These are phyloP conservation scores for Datnioides undecimradiatus DNA, from an alignment of 2,113 vertebrate species.

Conservation along the genomic window DNA sequence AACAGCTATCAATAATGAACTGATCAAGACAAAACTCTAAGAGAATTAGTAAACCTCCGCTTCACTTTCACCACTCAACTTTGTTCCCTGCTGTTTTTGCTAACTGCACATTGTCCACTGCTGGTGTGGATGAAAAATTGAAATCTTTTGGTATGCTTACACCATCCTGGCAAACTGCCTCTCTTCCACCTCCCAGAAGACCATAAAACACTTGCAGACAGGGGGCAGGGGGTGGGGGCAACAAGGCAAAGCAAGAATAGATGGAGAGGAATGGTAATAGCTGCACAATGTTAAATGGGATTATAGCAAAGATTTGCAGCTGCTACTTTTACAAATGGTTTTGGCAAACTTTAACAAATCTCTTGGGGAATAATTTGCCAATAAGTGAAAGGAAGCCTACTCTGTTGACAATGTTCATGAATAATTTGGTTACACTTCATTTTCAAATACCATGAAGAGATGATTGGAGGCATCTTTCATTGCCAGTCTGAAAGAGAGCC, in stretches of 20 bases:
- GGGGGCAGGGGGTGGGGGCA: constrained; percentile 22
- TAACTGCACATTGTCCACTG: background rate
- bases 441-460: constrained; percentile 51
- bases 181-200: constrained; percentile 60
- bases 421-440: constrained; percentile 67
- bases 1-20: background rate
- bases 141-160: constrained; percentile 37
- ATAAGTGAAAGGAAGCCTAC: constrained; percentile 25
- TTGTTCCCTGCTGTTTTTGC: background rate
- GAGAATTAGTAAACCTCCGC: background rate
- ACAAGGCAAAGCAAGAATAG: constrained; percentile 47
- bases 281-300: constrained; percentile 36
- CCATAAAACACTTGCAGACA: constrained; percentile 53
- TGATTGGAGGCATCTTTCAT: constrained; percentile 32
- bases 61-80: constrained; percentile 7
- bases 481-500: constrained; percentile 44
- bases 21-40: background rate
- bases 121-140: constrained; percentile 38
- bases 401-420: constrained; percentile 63
- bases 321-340: constrained; percentile 50
- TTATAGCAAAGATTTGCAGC: constrained; percentile 53
- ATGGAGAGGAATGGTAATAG: constrained; percentile 46
- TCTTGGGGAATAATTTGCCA: constrained; percentile 48
- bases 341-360: constrained; percentile 53
- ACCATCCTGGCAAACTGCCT: constrained; percentile 52